Evolutionary conservation across 2,888 invertebrate genomes (phyloP), one percentile per base, ranked within the genome.

Genomic region (Neocrepidodera transversa): DNA sequence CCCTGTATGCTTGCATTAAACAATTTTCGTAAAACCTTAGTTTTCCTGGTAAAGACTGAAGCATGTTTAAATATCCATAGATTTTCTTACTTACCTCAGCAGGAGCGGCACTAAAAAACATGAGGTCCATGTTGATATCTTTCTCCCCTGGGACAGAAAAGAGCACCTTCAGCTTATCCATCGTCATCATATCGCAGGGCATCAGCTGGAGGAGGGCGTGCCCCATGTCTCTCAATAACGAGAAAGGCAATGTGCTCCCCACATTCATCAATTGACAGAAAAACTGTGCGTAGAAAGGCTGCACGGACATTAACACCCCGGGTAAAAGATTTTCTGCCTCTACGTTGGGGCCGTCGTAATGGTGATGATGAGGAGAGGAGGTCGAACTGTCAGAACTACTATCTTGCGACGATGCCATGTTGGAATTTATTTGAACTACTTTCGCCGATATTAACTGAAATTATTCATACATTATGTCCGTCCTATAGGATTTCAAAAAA

Each of bases 381-480:
- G 94, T 92, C 56, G 95, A 95, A 68, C 95, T 95, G 78, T 97
- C 97, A 57, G 95, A 95, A 74, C 94, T 95, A 55, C 95, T 94
- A 76, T 97, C 97, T 53, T 93, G 93, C 58, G 92, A 92, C 71
- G 91, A 91, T 16, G 88, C 87, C 76, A 88, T 81, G 58, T 88
- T 88, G 11, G 86, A 83, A 72, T 87, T 87, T 32, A 88, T 84
- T 72, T 90, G 91, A 63, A 88, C 87, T 49, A 92, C 79, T 79
- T 93, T 93, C 1, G 89, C 92, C 36, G 89, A 89, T 64, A 93
- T 82, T 60, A 88, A 76, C 88, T 89, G 74, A 58, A 68, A 68
- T 28, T 28, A 3, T n/a, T n/a, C n/a, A n/a, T n/a, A n/a, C n/a
- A n/a, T n/a, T n/a, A n/a, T n/a, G n/a, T n/a, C n/a, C n/a, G n/a